Conservation (phyloP, 2,888 invertebrate genomes). For the Drosophila stalkeri region DNA sequence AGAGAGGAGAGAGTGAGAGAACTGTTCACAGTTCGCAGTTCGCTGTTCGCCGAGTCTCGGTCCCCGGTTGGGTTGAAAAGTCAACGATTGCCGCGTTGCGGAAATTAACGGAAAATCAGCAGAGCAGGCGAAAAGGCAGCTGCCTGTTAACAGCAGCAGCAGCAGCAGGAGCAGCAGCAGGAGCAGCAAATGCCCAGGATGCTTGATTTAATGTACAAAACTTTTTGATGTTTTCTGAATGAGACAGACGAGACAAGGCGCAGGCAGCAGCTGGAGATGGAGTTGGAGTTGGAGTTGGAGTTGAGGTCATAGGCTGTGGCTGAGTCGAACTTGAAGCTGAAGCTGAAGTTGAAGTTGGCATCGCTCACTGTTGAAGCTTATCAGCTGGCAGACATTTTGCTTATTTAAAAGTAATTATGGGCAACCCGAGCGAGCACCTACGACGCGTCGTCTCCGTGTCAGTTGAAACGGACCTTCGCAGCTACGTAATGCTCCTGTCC, state of each 20-base stretch:
- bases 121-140: constrained; percentile 56
- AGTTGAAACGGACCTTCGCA: constrained; percentile 19
- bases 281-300: not conserved
- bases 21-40: not conserved
- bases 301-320: not conserved
- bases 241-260: constrained; percentile 1
- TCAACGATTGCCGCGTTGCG: constrained; percentile 80
- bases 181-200: constrained; percentile 74
- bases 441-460: constrained; percentile 30
- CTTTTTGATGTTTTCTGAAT: constrained; percentile 71
- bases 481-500: not conserved
- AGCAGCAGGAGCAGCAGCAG: constrained; percentile 50
- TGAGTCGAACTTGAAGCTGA: not conserved
- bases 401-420: constrained; percentile 78
- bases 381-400: constrained; percentile 58
- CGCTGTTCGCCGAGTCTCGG: not conserved
- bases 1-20: too few relatives aligned
- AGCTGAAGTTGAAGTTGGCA: not conserved
- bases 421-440: constrained; percentile 51
- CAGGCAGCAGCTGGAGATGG: not conserved
- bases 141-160: constrained; percentile 67
- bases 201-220: constrained; percentile 79
- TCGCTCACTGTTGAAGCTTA: constrained; percentile 25
- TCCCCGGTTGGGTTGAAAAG: constrained; percentile 65
- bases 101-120: constrained; percentile 80